Percentiles rank a stretch among this genome's conserved stretches.
Evolutionary conservation across 2,113 vertebrate species (phyloP).

Genomic region (Elaphurus davidianus): DNA sequence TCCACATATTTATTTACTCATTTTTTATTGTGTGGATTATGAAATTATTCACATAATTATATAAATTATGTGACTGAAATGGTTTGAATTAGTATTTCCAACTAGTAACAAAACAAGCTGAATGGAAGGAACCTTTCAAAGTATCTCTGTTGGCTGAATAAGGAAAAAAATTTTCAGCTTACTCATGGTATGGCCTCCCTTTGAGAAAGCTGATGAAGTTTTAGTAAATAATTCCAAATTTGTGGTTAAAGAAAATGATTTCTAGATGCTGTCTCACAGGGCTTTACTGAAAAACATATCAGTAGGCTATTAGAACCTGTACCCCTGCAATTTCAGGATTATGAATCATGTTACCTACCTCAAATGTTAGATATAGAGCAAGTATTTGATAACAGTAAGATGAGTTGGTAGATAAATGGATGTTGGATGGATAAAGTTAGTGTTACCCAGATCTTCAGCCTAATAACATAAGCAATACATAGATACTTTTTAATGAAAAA

Average conservation of each 20-base stretch:
- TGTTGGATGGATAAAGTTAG: neutral
- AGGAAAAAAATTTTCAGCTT: neutral
- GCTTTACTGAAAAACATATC: neutral
- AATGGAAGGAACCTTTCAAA: neutral
- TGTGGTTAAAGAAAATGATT: neutral
- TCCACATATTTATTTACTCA: neutral
- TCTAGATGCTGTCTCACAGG: neutral
- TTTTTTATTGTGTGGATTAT: neutral
- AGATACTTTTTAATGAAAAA: neutral
- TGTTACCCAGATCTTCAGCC: neutral
- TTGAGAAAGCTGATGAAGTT: neutral
- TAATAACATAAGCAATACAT: neutral
- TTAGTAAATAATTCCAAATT: neutral
- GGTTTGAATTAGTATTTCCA: slow-evolving; percentile 35
- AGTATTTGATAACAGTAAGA: neutral
- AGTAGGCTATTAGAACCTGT: neutral
- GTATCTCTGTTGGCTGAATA: neutral
- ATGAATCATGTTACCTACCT: neutral
- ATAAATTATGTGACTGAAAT: neutral
- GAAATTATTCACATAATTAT: neutral
- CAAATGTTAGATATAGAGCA: neutral
- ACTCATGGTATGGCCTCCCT: neutral
- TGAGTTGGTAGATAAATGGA: neutral
- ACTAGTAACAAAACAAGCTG: neutral
- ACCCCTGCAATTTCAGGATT: neutral